These are phyloP conservation scores for Scolopax mira DNA, from an alignment of 2,113 vertebrate species.

Conservation along the genomic window DNA sequence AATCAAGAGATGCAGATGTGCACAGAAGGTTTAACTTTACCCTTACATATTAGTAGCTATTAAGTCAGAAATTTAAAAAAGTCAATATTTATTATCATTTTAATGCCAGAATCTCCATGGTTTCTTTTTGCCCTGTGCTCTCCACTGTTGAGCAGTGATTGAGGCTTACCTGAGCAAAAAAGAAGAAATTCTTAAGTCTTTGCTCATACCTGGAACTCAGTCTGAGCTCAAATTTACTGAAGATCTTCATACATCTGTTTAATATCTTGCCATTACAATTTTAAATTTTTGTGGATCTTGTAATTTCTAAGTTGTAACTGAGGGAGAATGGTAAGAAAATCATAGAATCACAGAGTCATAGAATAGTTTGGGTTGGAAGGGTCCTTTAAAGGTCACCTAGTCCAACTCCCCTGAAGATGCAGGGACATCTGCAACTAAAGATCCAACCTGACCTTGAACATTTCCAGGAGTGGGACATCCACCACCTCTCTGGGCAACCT, in stretches of 20 bases:
- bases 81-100: background rate
- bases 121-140: background rate
- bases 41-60: background rate
- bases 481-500: background rate
- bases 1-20: background rate
- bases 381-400: background rate
- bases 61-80: background rate
- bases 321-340: background rate
- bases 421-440: background rate
- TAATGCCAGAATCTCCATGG: background rate
- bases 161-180: background rate
- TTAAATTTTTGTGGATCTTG: background rate
- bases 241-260: background rate
- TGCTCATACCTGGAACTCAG: background rate
- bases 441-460: background rate
- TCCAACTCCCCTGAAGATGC: background rate
- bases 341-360: background rate
- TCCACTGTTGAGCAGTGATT: background rate
- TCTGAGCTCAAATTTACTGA: background rate
- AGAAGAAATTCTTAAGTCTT: background rate
- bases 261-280: background rate
- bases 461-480: background rate
- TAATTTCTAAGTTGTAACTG: background rate
- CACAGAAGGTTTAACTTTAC: background rate
- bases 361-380: background rate